Evolutionary conservation across 1,140 invertebrate genomes (phyloP), one percentile per base, ranked within the genome.

Genomic region (Drosophila malerkotliana): DNA sequence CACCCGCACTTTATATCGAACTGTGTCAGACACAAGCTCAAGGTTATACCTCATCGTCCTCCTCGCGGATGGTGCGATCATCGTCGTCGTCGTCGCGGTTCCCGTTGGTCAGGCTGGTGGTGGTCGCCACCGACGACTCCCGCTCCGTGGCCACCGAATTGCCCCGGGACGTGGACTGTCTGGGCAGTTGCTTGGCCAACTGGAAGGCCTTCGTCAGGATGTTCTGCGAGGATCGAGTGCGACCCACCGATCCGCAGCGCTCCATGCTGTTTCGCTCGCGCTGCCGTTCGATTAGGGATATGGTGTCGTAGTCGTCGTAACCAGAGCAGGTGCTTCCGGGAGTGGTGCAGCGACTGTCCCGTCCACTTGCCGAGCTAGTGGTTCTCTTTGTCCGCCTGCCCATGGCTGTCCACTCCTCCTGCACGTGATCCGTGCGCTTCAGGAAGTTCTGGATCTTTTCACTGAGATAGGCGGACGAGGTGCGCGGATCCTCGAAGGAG

Each of bases 181-280:
- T 69, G 5, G 91, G 91, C 76, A 92, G 92, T 47, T 94, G 93
- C 79, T 95, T 96, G 76, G 93, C 95, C 77, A 95, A 93, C 74
- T 95, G 95, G 91, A 95, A 96, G 0, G 95, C 95, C 79, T 95
- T 96, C 45, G 96, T 96, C 93, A 95, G 94, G 54, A 96, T 96
- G 85, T 96, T 96, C 4, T 95, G 95, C 0, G 95, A 95, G 59
- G 95, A 96, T 30, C 93, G 94, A n/a, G 95, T 95, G 72, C 94
- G 93, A 6, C 94, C 94, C 18, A 95, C 75, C 1, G 84, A 89
- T 4, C 80, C 72, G 49, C 84, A 72, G 15, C 90, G 72, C 91
- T 92, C 61, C 81, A 91, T 87, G 68, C 87, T 91, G 53, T 76
- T 83, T 9, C 82, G 60, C 56, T 92, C 82, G 0, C 90, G 72